Percentiles rank a stretch among this genome's conserved stretches.
Conservation (phyloP, 2,888 invertebrate species). For the Physocephala rufipes region DNA sequence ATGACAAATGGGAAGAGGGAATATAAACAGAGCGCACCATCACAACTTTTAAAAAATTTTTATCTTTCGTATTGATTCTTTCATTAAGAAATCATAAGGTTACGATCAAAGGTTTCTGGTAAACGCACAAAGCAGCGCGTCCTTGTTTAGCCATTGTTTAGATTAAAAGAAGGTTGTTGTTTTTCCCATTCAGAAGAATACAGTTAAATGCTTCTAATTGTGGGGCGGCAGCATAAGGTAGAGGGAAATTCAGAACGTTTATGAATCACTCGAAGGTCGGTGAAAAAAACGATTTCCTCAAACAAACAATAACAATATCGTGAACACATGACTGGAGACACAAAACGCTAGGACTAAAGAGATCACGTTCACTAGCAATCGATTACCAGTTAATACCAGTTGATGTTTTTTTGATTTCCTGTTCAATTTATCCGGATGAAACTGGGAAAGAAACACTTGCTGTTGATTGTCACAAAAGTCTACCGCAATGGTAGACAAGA, state of each 20-base stretch:
- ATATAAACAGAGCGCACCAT: too few species aligned
- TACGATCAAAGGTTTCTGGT: neutral
- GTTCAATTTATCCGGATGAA: too few species aligned
- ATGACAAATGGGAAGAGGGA: too few species aligned
- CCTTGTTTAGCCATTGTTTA: too few species aligned
- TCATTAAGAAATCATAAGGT: neutral
- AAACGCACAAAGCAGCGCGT: neutral
- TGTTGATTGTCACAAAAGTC: neutral
- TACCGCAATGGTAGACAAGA: too few species aligned
- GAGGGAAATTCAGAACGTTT: neutral
- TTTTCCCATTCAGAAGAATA: too few species aligned
- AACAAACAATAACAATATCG: neutral
- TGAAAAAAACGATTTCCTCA: neutral
- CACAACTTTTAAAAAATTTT: too few species aligned
- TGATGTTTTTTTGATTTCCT: too few species aligned
- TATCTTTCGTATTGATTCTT: too few species aligned
- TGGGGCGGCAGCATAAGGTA: neutral
- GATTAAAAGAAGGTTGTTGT: too few species aligned
- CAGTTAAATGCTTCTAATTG: neutral
- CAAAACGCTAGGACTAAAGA: conserved; percentile 54
- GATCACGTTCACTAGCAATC: conserved; percentile 60
- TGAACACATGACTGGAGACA: conserved; percentile 39
- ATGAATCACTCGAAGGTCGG: neutral
- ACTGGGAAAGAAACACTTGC: conserved; percentile 5
- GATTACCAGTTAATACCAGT: conserved; percentile 62